Base-by-base conservation (phyloP, 2,797 vertebrate genomes). In the Centroberyx gerrardi region DNA sequence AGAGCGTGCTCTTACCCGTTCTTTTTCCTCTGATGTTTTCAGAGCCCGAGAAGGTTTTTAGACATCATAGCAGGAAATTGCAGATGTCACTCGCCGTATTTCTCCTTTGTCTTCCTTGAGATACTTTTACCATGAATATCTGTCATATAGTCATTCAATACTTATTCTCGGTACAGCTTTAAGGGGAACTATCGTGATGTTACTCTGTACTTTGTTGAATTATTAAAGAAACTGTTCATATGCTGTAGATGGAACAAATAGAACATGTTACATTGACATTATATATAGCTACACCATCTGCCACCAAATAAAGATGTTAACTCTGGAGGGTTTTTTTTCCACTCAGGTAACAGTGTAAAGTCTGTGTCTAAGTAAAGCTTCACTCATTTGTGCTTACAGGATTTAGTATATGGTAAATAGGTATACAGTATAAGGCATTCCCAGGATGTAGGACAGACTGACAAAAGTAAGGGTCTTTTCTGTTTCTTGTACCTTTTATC, bases 221-320 rank as follows among this genome's bases (percentile, higher is more conserved):
- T 79, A 88, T 83, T 87, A 40, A 83, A 56, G 22, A 4, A 38
- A 56, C 33, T 44, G 33, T 59, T 38, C 31, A 38, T 59, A 59
- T n/a, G 33, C 54, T 56, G 54, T 44, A 15, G 48, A 67, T 14
- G 10, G 17, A 38, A 12, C 5, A 48, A 22, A 44, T 46, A 28
- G 52, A 62, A 44, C 46, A 51, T 8, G 31, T 33, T 14, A 56
- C 54, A 3, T 40, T 13, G 61, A 40, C 42, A 38, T 56, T 5
- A 10, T 56, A 28, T 38, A 9, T n/a, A 28, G 7, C 4, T 17
- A 48, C 14, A 48, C 22, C 13, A 40, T 40, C 10, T 55, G n/a
- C 53, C 4, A 44, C 67, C 36, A 68, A 63, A 74, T 72, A 74
- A 5, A 18, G 17, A 17, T 18, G 8, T 51, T 18, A 51, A 18